These are phyloP conservation scores for Corythaeola cristata DNA, from an alignment of 2,113 vertebrate genomes.

Conservation along the genomic window DNA sequence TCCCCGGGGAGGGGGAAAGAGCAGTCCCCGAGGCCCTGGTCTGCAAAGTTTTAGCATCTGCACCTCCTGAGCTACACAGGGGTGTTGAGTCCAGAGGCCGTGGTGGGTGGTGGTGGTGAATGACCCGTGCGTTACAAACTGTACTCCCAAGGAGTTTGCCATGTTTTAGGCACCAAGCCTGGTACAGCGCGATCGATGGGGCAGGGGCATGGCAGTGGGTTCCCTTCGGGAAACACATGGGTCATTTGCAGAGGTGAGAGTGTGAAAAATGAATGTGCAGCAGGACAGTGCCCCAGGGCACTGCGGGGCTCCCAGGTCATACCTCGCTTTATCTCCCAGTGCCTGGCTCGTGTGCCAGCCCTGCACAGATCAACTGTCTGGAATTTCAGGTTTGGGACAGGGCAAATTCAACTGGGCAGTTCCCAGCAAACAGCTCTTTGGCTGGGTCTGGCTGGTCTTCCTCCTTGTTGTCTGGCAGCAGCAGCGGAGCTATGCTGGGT, in stretches of 20 bases:
- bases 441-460: not conserved
- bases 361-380: not conserved
- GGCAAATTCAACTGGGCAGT: not conserved
- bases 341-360: not conserved
- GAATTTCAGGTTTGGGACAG: not conserved
- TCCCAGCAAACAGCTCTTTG: not conserved
- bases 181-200: accelerated
- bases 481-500: not conserved
- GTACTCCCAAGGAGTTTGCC: too few species aligned
- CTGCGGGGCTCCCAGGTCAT: not conserved
- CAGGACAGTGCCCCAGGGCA: not conserved
- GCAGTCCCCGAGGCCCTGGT: not conserved
- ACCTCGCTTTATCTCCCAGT: not conserved
- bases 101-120: not conserved
- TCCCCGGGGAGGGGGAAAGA: not conserved
- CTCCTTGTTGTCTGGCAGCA: not conserved
- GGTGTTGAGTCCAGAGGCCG: not conserved
- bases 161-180: not conserved
- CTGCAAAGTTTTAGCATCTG: not conserved
- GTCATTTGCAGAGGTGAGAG: not conserved
- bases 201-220: not conserved
- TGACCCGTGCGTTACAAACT: not conserved
- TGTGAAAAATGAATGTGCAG: not conserved
- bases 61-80: not conserved
- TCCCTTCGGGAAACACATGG: not conserved